Base-by-base conservation (phyloP, 2,797 vertebrate genomes). In the Chiroxiphia lanceolata region DNA sequence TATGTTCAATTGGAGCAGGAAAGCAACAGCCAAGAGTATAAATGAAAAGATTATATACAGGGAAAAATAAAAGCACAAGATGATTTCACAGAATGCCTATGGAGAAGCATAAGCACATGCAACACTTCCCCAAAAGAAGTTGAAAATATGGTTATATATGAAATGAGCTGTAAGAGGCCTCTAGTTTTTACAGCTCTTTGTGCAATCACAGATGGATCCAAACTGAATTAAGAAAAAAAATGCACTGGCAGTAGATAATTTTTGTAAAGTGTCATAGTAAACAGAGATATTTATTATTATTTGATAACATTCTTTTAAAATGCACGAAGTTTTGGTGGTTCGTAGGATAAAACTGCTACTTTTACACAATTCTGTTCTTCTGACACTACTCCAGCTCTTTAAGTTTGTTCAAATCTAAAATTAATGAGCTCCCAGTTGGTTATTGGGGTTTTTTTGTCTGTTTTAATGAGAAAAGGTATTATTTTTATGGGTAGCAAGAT, bases 361-460 rank as follows among this genome's bases (percentile, higher is more conserved):
- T 88, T 64, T 78, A 67, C 45, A 67, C 11, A 53, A 17, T 45
- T 79, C 25, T 47, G 10, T 61, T 83, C 29, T 81, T 71, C 84
- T 70, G 48, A 93, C 34, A 44, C 50, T 59, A 20, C 14, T 80
- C 40, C 40, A 40, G 25, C 50, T 84, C 84, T 53, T 20, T 9
- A 83, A 83, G 33, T 61, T 68, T 25, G 23, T 63, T 94, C 42
- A 85, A 51, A 91, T 56, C 27, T 61, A 83, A 95, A 95, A 90
- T 51, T 77, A 83, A 90, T 31, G 57, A 77, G 34, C 20, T 74
- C 34, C 31, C 54, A 68, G 31, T 45, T 45, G 47, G 20, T 69
- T 78, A 34, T 3, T 61, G 27, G 1, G 2, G 0, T 0, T 38
- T 78, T 61, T 81, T 70, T 88, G 18, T 33, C 63, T 87, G 12